phyloP scores from a whole-genome alignment of 1,140 invertebrate genomes.

The Lepidostoma basale region DNA sequence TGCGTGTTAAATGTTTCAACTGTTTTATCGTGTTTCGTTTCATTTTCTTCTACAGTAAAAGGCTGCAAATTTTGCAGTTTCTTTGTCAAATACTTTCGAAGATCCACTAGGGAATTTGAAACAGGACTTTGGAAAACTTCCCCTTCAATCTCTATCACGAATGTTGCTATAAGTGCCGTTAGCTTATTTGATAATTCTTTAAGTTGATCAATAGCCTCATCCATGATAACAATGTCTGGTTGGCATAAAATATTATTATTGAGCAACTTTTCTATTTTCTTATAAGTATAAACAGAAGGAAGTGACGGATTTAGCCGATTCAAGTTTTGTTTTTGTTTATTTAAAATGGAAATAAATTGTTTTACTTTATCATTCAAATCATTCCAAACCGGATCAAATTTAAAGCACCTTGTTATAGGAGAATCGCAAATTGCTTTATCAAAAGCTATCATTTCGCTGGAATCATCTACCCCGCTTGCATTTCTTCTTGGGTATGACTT shows the following conservation, averaged over 20 bases:
- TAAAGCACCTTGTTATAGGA: slow-evolving; percentile 58
- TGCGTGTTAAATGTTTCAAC: slow-evolving; percentile 50
- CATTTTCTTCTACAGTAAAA: background rate
- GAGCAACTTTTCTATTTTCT: slow-evolving; percentile 44
- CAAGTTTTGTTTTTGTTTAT: slow-evolving; percentile 55
- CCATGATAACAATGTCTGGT: slow-evolving; percentile 53
- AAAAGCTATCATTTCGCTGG: slow-evolving; percentile 48
- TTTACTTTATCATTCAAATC: slow-evolving; percentile 55
- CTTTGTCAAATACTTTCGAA: slow-evolving; percentile 48
- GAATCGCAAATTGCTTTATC: slow-evolving; percentile 54
- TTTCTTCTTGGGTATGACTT: slow-evolving; percentile 64
- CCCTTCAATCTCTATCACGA: slow-evolving; percentile 46
- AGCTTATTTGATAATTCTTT: slow-evolving; percentile 48
- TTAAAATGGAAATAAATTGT: slow-evolving; percentile 51
- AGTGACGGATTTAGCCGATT: slow-evolving; percentile 50
- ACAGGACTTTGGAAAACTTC: slow-evolving; percentile 51
- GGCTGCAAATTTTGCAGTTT: background rate
- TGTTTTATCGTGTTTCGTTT: slow-evolving; percentile 15
- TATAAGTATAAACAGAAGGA: slow-evolving; percentile 48
- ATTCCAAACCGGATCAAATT: slow-evolving; percentile 60
- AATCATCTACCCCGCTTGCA: slow-evolving; percentile 46
- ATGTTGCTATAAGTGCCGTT: slow-evolving; percentile 51
- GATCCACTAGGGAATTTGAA: slow-evolving; percentile 50
- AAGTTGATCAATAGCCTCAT: slow-evolving; percentile 52
- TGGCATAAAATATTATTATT: slow-evolving; percentile 47